Evolutionary conservation across 1,140 invertebrate species (phyloP), one percentile per base, ranked within the genome.

Genomic region (Calephelis virginiensis): DNA sequence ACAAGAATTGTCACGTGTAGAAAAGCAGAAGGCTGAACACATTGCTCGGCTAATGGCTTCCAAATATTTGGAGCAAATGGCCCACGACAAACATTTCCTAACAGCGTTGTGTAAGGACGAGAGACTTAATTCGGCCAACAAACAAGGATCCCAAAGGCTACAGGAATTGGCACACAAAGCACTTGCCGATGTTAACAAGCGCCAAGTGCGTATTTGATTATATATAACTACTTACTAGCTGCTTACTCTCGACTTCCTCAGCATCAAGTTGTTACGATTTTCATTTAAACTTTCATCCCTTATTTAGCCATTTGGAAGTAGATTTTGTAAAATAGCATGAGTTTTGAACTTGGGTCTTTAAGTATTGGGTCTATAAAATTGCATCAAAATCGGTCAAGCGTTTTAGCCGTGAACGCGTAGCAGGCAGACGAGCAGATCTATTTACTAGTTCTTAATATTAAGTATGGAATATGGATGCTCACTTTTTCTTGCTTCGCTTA

Each of bases 21-120:
- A 89, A 72, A 83, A 83, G 71, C 85, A 88, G 47, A 83, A 75
- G 64, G 65, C 72, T n/a, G 77, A 83, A 64, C 85, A 82, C 74
- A 86, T 83, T 71, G 85, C 84, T 61, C 83, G 85, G 28, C 68
- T 89, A 75, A 89, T 90, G 86, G 81, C 85, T 43, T 88, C 83
- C 14, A 90, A 88, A 76, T 90, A 89, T 82, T 81, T 90, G 68
- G 82, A 83, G 64, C 80, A 85, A 77, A 90, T 90, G 88, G 85
- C 85, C 37, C 84, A 89, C 63, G 88, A 90, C 73, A 89, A 89
- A 76, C 78, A 87, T 76, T 90, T 90, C 63, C 81, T 90, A 56
- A 83, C 71, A 10, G 75, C 73, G n/a, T 67, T 89, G 50, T 83
- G 82, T 73, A 88, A 86, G 67, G 88, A 90, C 61, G 86, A 89